These are phyloP conservation scores for Heteromurus nitidus DNA, from an alignment of 2,888 invertebrate genomes.

Conservation along the genomic window DNA sequence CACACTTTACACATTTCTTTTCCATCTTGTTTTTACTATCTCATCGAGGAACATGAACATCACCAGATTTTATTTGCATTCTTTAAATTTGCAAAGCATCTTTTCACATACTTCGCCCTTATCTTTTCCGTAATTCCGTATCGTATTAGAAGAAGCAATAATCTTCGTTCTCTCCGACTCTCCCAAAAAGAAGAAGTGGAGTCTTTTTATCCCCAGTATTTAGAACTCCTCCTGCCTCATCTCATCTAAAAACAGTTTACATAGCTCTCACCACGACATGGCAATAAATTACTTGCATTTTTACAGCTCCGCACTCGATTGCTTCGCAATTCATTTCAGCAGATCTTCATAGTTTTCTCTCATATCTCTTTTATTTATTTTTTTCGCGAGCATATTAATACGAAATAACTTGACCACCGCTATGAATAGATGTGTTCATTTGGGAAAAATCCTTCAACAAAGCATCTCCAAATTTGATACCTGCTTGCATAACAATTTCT, in stretches of 20 bases:
- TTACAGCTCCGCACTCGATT: neutral
- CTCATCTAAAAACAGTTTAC: slow-evolving; percentile 26
- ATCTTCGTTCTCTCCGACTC: no score
- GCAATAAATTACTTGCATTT: slow-evolving; percentile 36
- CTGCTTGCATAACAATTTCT: neutral
- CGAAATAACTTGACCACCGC: neutral
- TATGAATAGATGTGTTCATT: neutral
- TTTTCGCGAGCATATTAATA: neutral
- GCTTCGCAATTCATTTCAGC: neutral
- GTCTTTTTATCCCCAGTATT: no score
- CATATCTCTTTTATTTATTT: slow-evolving; percentile 1
- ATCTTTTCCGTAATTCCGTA: no score
- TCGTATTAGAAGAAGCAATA: no score
- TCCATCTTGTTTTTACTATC: no score
- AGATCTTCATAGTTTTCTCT: neutral
- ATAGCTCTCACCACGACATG: slow-evolving; percentile 37
- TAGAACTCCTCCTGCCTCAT: neutral
- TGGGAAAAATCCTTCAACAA: neutral
- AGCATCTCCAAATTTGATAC: slow-evolving; percentile 3
- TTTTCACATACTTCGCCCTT: no score
- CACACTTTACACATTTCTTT: no score
- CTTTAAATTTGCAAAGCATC: no score
- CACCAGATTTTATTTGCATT: no score
- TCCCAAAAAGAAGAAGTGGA: no score
- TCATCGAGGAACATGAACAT: no score